These are phyloP conservation scores for Drosophila nebulosa DNA, from an alignment of 1,140 invertebrate species.

Conservation along the genomic window DNA sequence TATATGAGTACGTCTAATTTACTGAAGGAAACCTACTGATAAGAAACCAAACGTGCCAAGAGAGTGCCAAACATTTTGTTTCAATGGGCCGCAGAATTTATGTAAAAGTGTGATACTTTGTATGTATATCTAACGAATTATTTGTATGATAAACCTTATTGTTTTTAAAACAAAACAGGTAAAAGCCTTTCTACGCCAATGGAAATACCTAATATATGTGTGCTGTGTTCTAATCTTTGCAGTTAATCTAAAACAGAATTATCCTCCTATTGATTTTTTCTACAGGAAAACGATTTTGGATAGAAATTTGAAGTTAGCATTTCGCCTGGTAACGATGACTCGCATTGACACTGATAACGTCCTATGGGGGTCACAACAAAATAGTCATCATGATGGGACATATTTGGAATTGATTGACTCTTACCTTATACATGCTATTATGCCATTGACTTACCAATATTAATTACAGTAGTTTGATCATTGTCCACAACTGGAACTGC, in stretches of 20 bases:
- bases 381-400: constrained; percentile 34
- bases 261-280: neutral
- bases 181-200: neutral
- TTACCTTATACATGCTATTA: neutral
- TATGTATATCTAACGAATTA: no score
- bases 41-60: neutral
- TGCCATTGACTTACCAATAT: constrained; percentile 50
- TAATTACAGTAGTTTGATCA: constrained; percentile 49
- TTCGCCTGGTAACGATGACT: neutral
- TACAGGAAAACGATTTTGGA: neutral
- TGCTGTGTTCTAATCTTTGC: neutral
- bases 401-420: neutral
- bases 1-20: neutral
- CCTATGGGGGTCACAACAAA: neutral
- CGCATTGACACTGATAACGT: neutral
- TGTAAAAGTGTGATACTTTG: no score
- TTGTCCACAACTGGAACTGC: constrained; percentile 11
- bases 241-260: neutral
- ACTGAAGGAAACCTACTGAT: neutral
- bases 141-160: no score
- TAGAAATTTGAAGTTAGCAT: neutral
- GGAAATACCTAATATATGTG: neutral
- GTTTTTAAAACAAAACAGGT: no score
- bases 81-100: neutral
- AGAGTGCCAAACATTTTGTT: neutral